Conservation (phyloP, 2,113 vertebrate species). For the Ivindomyrus marchei region DNA sequence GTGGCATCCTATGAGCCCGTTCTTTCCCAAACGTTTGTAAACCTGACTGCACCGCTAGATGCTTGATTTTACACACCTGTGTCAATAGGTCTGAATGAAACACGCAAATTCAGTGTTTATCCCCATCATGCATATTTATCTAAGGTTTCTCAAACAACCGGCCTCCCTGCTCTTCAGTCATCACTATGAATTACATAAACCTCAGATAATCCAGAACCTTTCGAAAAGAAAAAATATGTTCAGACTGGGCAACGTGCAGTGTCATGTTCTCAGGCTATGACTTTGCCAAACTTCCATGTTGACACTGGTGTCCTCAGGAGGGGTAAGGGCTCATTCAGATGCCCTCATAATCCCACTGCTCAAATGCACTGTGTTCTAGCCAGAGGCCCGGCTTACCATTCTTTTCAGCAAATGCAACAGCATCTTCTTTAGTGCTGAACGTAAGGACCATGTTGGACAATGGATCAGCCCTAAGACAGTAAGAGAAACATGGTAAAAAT, state of each 20-base stretch:
- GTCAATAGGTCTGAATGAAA: background rate
- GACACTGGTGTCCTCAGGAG: background rate
- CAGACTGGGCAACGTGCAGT: background rate
- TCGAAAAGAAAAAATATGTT: background rate
- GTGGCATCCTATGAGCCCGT: background rate
- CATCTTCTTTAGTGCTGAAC: slow-evolving; percentile 85
- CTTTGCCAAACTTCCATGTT: background rate
- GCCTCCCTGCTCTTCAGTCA: background rate
- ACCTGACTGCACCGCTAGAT: background rate
- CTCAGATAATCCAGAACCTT: background rate
- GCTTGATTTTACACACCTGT: background rate
- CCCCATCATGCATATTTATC: background rate
- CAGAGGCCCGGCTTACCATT: slow-evolving; percentile 68
- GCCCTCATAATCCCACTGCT: background rate
- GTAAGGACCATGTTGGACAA: slow-evolving; percentile 84
- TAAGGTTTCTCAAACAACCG: background rate
- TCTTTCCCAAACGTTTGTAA: background rate
- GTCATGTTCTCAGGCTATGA: background rate
- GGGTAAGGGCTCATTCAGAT: background rate
- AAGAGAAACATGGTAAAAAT: background rate
- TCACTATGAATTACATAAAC: background rate
- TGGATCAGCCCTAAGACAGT: slow-evolving; percentile 75
- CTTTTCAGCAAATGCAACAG: slow-evolving; percentile 91
- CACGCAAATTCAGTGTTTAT: background rate
- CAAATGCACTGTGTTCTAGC: background rate